Conservation (phyloP, 1,140 invertebrate genomes). For the Reticulitermes speratus region DNA sequence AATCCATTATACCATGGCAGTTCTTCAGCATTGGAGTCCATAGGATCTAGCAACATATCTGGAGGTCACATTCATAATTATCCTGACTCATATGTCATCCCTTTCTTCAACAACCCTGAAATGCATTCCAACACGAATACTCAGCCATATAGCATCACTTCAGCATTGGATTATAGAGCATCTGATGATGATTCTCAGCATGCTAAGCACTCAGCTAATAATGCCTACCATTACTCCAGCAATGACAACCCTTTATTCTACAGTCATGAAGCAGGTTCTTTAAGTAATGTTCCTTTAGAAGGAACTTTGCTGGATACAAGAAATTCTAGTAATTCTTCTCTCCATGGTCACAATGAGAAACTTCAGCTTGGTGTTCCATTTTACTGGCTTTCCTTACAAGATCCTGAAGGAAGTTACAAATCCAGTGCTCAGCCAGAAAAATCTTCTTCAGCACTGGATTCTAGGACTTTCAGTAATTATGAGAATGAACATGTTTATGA, state of each 20-base stretch:
- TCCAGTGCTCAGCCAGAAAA: not conserved
- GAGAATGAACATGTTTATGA: not conserved
- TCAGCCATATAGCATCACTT: not conserved
- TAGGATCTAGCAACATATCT: not conserved
- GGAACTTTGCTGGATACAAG: too few relatives aligned
- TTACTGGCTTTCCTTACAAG: not conserved
- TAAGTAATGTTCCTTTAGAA: too few relatives aligned
- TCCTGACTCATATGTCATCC: not conserved
- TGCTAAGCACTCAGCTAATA: too few relatives aligned
- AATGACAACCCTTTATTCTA: too few relatives aligned
- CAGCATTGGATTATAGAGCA: too few relatives aligned
- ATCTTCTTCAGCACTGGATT: not conserved
- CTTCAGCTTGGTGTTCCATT: not conserved
- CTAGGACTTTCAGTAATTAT: not conserved
- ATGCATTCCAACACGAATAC: not conserved
- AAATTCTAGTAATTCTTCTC: too few relatives aligned
- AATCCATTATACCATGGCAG: not conserved
- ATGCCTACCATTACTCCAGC: too few relatives aligned
- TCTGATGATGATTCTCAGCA: too few relatives aligned
- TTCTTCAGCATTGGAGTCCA: not conserved
- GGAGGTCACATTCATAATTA: not conserved
- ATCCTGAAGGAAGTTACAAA: not conserved
- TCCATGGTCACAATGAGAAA: too few relatives aligned
- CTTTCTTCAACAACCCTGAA: not conserved
- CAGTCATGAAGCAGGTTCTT: too few relatives aligned